These are phyloP conservation scores for Oscheius sp. DNA, from an alignment of 2,888 invertebrate species.

Conservation along the genomic window DNA sequence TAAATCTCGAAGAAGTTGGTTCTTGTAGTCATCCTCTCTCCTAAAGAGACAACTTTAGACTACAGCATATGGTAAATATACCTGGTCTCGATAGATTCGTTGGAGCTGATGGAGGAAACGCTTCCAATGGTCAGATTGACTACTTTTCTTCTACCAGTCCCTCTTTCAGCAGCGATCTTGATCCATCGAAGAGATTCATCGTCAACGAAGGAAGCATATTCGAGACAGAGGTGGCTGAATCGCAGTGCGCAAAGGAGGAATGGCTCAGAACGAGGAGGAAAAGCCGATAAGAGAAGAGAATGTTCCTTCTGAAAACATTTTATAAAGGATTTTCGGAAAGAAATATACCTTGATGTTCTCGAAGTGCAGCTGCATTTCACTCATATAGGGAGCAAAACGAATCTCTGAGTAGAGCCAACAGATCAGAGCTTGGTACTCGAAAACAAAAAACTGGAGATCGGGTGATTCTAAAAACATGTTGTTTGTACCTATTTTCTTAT, in stretches of 20 bases:
- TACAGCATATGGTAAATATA: not conserved
- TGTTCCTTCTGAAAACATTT: constrained; percentile 28
- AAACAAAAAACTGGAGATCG: constrained; percentile 33
- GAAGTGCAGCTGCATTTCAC: constrained; percentile 36
- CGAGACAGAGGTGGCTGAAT: constrained; percentile 34
- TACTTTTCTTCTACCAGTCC: constrained; percentile 12
- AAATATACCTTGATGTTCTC: constrained; percentile 27
- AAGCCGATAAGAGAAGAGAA: constrained; percentile 28
- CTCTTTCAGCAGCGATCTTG: constrained; percentile 22
- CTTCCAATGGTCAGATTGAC: constrained; percentile 10
- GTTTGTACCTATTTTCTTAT: not conserved
- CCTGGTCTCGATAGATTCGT: not conserved
- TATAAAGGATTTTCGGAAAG: too few species aligned
- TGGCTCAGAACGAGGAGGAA: constrained; percentile 22
- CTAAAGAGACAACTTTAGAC: not conserved
- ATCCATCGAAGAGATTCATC: constrained; percentile 36
- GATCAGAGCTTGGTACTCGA: constrained; percentile 37
- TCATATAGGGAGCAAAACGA: constrained; percentile 35
- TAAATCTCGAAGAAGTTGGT: constrained; percentile 23
- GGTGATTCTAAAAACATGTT: constrained; percentile 18
- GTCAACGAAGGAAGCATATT: constrained; percentile 34
- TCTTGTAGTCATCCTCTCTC: constrained; percentile 20
- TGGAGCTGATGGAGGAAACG: constrained; percentile 24
- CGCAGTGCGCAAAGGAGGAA: constrained; percentile 34
- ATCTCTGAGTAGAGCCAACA: constrained; percentile 37